Percentiles rank a stretch among this genome's conserved stretches.
Conservation (phyloP, 2,888 invertebrate genomes). For the Scaptomyza parva region DNA sequence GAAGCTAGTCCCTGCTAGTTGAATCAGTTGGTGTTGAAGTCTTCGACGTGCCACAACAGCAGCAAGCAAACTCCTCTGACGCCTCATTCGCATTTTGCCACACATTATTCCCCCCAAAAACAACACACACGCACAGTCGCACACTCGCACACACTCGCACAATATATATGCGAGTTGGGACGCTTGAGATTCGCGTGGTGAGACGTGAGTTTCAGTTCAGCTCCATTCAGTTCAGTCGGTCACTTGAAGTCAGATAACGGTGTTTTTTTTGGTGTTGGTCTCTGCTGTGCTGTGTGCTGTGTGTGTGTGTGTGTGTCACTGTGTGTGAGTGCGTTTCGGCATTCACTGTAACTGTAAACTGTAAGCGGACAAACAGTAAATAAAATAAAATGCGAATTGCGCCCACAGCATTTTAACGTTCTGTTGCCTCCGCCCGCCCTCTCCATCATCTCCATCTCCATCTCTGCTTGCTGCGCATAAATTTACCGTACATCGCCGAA, state of each 20-base stretch:
- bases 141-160: slow-evolving; percentile 2
- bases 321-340: neutral
- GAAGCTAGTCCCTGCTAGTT: slow-evolving; percentile 17
- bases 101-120: slow-evolving; percentile 16
- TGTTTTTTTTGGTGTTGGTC: no score
- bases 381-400: slow-evolving; percentile 44
- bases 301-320: no score
- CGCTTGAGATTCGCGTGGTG: neutral
- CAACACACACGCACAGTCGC: neutral
- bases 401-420: slow-evolving; percentile 38
- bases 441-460: neutral
- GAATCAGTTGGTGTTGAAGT: slow-evolving; percentile 80
- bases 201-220: slow-evolving; percentile 8
- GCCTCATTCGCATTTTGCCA: slow-evolving; percentile 6
- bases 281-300: no score
- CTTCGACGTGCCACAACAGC: slow-evolving; percentile 75
- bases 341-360: slow-evolving; percentile 29
- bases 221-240: neutral
- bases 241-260: neutral
- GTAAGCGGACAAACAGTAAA: slow-evolving; percentile 42
- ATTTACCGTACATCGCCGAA: slow-evolving; percentile 31
- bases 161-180: neutral
- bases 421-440: slow-evolving; percentile 2
- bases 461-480: slow-evolving; percentile 21
- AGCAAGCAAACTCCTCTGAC: slow-evolving; percentile 33